Percentiles rank a stretch among this genome's conserved stretches.
Conservation (phyloP, 2,797 vertebrate genomes). For the Pelodytes ibericus region DNA sequence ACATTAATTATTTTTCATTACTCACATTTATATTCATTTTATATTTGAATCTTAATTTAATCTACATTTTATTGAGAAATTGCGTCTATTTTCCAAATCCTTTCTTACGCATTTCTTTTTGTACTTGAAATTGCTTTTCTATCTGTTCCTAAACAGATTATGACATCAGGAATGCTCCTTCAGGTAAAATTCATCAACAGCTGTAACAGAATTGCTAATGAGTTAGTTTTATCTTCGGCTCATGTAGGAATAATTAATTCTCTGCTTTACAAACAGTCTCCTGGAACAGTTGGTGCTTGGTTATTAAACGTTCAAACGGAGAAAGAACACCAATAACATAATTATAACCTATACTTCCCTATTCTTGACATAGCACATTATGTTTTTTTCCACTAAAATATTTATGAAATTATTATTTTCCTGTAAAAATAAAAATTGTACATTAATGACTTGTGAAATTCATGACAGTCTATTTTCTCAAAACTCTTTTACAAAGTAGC, state of each 20-base stretch:
- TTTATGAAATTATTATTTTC: no score
- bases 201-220: conserved; percentile 50
- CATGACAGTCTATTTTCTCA: no score
- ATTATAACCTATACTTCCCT: conserved; percentile 10
- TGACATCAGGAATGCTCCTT: conserved; percentile 46
- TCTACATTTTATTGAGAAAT: no score
- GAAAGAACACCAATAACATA: conserved; percentile 19
- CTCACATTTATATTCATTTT: no score
- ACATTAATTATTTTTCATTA: no score
- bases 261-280: conserved; percentile 44
- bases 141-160: conserved; percentile 26
- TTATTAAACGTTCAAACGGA: conserved; percentile 47
- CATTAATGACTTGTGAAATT: no score
- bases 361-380: no score
- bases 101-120: not conserved
- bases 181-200: conserved; percentile 52
- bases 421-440: no score
- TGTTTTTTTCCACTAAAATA: no score
- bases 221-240: conserved; percentile 50
- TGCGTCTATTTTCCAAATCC: no score
- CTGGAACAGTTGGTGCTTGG: conserved; percentile 43
- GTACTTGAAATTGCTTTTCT: conserved; percentile 29
- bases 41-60: not conserved
- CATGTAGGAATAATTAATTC: conserved; percentile 50
- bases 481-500: no score